Evolutionary conservation across 1,140 invertebrate species (phyloP).

Genomic region (Gryllus bimaculatus): DNA sequence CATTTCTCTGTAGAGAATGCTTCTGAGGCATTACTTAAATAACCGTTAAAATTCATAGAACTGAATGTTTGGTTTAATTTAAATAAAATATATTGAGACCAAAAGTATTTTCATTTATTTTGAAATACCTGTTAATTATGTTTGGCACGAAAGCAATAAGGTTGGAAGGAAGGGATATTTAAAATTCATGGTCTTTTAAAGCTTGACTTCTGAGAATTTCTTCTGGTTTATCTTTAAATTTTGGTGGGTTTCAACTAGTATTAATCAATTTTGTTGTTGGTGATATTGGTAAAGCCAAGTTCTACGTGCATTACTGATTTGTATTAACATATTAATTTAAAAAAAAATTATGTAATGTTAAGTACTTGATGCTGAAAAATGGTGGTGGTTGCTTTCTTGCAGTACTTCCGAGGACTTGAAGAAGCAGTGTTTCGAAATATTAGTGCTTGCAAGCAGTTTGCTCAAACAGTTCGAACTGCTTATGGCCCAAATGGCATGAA

Average conservation of each 20-base stretch:
- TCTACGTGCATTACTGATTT: not conserved
- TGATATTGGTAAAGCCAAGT: not conserved
- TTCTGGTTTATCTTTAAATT: too few species aligned
- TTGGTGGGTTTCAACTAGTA: not conserved
- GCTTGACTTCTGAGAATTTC: too few species aligned
- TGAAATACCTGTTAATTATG: too few species aligned
- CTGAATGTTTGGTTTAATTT: too few species aligned
- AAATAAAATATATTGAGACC: too few species aligned
- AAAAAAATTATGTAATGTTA: not conserved
- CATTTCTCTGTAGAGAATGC: too few species aligned
- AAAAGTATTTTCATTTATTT: too few species aligned
- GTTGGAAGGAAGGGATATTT: too few species aligned
- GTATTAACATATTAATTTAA: not conserved
- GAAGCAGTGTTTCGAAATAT: slow-evolving; percentile 97
- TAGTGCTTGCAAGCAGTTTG: slow-evolving; percentile 89
- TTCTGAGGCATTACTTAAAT: too few species aligned
- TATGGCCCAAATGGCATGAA: slow-evolving; percentile 99
- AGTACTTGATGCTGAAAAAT: not conserved
- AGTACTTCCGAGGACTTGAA: slow-evolving; percentile 94
- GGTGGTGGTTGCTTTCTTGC: slow-evolving; percentile 31
- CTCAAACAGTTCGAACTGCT: slow-evolving; percentile 83
- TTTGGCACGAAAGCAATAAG: too few species aligned
- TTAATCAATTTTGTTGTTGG: not conserved
- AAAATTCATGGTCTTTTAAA: too few species aligned
- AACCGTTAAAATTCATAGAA: too few species aligned